A percentile compares a stretch with the other conserved stretches of the same genome.
Evolutionary conservation across 2,888 invertebrate genomes (phyloP).

Genomic region (Tipula helvola): DNA sequence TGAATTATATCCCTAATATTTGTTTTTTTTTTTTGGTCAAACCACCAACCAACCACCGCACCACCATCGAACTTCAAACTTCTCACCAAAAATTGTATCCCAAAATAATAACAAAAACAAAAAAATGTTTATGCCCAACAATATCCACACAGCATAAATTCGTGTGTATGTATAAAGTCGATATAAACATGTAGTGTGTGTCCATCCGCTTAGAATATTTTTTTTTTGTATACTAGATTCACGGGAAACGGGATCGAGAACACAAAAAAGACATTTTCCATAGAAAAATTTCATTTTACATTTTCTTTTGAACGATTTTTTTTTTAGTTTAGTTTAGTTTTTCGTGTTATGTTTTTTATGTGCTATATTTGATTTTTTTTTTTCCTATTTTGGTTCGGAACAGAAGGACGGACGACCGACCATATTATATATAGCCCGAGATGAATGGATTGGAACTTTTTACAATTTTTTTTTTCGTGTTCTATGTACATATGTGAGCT

Average conservation of each 20-base stretch:
- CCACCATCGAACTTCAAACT: neutral
- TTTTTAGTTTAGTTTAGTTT: neutral
- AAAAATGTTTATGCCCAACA: neutral
- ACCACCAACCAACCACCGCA: neutral
- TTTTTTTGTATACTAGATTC: neutral
- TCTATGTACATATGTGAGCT: neutral
- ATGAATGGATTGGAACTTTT: neutral
- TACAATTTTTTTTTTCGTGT: neutral
- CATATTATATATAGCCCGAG: neutral
- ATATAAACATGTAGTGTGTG: neutral
- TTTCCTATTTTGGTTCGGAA: neutral
- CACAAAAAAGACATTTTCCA: neutral
- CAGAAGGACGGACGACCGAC: neutral
- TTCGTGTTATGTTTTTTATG: neutral
- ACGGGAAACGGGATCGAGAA: neutral
- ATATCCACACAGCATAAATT: neutral
- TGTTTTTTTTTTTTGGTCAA: neutral
- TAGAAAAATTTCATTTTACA: neutral
- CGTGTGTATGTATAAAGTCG: neutral
- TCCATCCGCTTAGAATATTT: neutral
- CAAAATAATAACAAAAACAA: neutral
- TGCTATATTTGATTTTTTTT: neutral
- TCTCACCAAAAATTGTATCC: neutral
- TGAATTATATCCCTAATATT: neutral
- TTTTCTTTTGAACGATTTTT: neutral